Evolutionary conservation across 64 coral and sea anemone species (phyloP).

Genomic region (Montipora capricornis): DNA sequence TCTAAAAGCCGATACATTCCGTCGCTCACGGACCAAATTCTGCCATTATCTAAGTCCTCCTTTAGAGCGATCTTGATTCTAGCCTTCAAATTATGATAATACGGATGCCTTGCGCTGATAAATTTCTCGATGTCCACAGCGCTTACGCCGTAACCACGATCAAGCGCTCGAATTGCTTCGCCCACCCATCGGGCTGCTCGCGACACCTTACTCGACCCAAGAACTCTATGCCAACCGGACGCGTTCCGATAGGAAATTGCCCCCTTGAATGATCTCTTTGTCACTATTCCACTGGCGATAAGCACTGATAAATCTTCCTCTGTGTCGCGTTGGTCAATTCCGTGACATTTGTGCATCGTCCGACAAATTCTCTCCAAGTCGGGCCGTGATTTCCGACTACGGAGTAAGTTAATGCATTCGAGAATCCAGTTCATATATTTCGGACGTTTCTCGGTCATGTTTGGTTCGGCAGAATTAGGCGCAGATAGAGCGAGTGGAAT

Average conservation of each 20-base stretch:
- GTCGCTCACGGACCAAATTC: conserved; percentile 86
- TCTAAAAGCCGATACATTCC: conserved; percentile 91
- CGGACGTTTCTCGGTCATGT: conserved; percentile 75
- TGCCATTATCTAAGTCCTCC: conserved; percentile 89
- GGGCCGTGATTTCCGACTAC: conserved; percentile 96
- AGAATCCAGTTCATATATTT: conserved; percentile 99
- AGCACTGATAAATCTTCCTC: conserved; percentile 92
- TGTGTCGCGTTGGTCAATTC: conserved; percentile 91
- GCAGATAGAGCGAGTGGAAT: neutral
- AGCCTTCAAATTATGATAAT: conserved; percentile 86
- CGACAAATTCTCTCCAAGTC: conserved; percentile 96
- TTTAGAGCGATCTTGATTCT: conserved; percentile 90
- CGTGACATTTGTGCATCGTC: conserved; percentile 99
- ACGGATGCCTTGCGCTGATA: conserved; percentile 86
- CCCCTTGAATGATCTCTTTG: conserved; percentile 92
- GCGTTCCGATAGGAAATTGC: conserved; percentile 94
- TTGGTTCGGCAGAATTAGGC: neutral
- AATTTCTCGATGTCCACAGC: conserved; percentile 90
- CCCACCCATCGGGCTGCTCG: conserved; percentile 90
- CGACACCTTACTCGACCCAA: conserved; percentile 79
- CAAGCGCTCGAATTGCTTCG: conserved; percentile 92
- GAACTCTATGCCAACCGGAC: conserved; percentile 82
- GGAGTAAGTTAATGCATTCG: conserved; percentile 96
- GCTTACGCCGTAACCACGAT: conserved; percentile 88
- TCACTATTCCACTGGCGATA: conserved; percentile 83